Conservation (phyloP, 2,113 vertebrate species). For the Holacanthus passer region DNA sequence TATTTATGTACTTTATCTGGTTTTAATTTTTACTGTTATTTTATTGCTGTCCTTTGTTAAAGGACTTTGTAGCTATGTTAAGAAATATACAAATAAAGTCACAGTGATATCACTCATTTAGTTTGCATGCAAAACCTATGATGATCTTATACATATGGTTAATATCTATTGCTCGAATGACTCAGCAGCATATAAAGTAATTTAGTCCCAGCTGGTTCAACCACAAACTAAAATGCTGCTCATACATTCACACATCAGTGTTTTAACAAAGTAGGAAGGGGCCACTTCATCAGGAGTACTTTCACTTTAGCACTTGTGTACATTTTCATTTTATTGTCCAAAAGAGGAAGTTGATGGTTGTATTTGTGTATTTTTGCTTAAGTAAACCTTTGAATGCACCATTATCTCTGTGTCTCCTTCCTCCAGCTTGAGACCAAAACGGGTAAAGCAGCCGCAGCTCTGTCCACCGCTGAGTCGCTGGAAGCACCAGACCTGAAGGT, state of each 20-base stretch:
- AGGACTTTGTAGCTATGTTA: too few species aligned
- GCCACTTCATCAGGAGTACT: not conserved
- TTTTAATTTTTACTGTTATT: too few species aligned
- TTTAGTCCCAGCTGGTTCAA: not conserved
- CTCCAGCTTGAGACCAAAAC: conserved; percentile 91
- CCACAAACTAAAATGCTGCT: too few species aligned
- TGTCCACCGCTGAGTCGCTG: conserved; percentile 77
- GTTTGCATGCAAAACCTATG: not conserved
- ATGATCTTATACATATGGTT: not conserved
- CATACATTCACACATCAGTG: not conserved
- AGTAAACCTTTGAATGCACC: not conserved
- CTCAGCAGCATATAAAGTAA: not conserved
- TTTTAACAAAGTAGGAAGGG: not conserved
- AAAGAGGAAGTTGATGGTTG: not conserved
- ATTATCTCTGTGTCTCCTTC: conserved; percentile 8
- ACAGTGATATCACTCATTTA: too few species aligned
- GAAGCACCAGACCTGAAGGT: conserved; percentile 90
- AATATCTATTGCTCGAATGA: not conserved
- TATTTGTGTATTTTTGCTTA: not conserved
- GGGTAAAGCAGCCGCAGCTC: conserved; percentile 82
- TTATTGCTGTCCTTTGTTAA: too few species aligned
- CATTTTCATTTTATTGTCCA: not conserved
- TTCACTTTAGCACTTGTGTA: not conserved
- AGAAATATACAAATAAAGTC: too few species aligned
- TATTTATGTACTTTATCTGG: too few species aligned